A percentile compares a stretch with the other conserved stretches of the same genome.
phyloP scores from a whole-genome alignment of 2,888 invertebrate species.

The Phalera bucephala region DNA sequence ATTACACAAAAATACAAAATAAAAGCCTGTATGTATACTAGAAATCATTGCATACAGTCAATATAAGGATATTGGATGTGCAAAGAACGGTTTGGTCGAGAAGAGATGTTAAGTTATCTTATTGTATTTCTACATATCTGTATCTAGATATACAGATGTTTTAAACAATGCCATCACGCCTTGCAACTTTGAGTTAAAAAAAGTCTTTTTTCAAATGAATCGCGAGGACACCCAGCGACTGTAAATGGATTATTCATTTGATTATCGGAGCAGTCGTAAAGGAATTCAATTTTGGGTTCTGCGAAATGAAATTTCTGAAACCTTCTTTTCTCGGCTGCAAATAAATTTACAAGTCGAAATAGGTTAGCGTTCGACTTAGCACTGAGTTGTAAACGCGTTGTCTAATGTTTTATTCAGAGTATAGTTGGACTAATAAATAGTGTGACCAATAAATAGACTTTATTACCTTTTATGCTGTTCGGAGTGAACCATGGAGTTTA shows the following conservation, averaged over 20 bases:
- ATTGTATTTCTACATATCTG: background rate
- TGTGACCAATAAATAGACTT: no score
- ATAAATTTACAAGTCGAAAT: constrained; percentile 58
- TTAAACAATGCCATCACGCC: background rate
- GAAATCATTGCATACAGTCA: no score
- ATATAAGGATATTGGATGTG: no score
- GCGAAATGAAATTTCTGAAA: constrained; percentile 65
- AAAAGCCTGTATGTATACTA: no score
- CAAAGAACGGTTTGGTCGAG: no score
- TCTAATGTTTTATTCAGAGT: constrained; percentile 9
- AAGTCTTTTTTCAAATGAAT: background rate
- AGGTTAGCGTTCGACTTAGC: constrained; percentile 34
- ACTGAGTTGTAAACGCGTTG: constrained; percentile 17
- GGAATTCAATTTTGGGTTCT: constrained; percentile 71
- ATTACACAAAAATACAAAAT: no score
- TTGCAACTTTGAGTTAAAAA: background rate
- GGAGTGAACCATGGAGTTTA: no score
- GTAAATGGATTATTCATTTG: constrained; percentile 76
- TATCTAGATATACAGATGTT: background rate
- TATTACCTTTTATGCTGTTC: no score
- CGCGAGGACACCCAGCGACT: constrained; percentile 33
- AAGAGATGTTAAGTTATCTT: no score
- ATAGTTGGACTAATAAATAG: no score
- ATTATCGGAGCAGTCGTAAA: constrained; percentile 71
- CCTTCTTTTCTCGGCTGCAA: constrained; percentile 57